A percentile compares a stretch with the other conserved stretches of the same genome.
These are phyloP conservation scores for Acromyrmex echinatior DNA, from an alignment of 1,140 invertebrate species.

Conservation along the genomic window DNA sequence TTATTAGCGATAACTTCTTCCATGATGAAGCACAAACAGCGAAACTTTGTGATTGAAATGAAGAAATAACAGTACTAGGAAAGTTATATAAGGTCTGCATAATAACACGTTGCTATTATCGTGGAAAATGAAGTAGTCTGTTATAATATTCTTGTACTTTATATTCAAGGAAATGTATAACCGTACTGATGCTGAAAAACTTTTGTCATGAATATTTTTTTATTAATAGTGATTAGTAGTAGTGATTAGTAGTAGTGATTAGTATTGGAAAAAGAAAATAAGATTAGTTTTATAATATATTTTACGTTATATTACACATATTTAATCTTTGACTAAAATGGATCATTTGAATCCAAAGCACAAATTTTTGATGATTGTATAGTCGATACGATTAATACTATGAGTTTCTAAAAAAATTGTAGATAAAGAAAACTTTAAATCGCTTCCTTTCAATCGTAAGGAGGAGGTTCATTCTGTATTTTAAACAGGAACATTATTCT, in stretches of 20 bases:
- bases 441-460: too few species aligned
- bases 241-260: neutral
- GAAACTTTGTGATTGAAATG: slow-evolving; percentile 40
- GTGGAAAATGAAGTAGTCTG: slow-evolving; percentile 22
- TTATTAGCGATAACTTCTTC: slow-evolving; percentile 37
- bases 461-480: neutral
- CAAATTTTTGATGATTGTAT: too few species aligned
- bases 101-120: slow-evolving; percentile 32
- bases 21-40: slow-evolving; percentile 17
- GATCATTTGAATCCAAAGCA: too few species aligned
- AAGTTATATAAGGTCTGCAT: slow-evolving; percentile 29
- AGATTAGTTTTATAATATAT: neutral
- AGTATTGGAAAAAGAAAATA: neutral
- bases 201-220: neutral
- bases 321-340: too few species aligned
- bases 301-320: neutral
- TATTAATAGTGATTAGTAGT: neutral
- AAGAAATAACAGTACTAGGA: slow-evolving; percentile 39
- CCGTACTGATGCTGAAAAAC: neutral
- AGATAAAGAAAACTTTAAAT: too few species aligned
- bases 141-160: slow-evolving; percentile 31
- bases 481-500: neutral
- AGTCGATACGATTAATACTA: too few species aligned
- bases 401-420: too few species aligned
- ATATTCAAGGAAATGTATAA: slow-evolving; percentile 25